Percentiles rank a stretch among this genome's conserved stretches.
Conservation (phyloP, 2,888 invertebrate genomes). For the Caenorhabditis angaria region DNA sequence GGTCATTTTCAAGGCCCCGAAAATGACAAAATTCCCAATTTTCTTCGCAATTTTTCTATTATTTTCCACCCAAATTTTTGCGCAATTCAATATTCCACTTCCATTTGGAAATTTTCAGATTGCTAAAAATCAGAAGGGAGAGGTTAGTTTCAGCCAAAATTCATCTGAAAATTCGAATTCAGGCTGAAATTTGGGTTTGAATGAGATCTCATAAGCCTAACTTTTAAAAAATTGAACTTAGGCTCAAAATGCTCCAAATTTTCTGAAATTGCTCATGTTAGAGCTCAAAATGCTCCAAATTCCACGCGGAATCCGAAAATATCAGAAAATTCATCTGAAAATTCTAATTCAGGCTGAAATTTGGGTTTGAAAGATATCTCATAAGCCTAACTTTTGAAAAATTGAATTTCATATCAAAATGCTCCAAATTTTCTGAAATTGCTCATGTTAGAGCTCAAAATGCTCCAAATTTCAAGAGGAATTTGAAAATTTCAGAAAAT, state of each 20-base stretch:
- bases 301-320: no score
- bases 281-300: no score
- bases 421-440: no score
- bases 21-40: neutral
- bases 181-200: neutral
- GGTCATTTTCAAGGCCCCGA: neutral
- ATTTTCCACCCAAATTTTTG: conserved; percentile 33
- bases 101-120: conserved; percentile 50
- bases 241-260: no score
- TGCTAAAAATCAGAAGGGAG: conserved; percentile 48
- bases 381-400: neutral
- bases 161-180: no score
- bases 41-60: neutral
- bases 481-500: neutral
- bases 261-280: no score
- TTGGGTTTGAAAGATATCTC: neutral
- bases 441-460: no score
- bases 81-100: conserved; percentile 54
- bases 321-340: neutral
- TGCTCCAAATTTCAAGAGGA: no score
- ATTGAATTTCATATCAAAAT: neutral
- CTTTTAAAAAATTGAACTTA: no score
- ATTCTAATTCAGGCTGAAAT: neutral
- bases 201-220: neutral
- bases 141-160: conserved; percentile 23